Percentiles rank a stretch among this genome's conserved stretches.
phyloP scores from a whole-genome alignment of 2,888 invertebrate species.

The Amblyjoppa fuscipennis region DNA sequence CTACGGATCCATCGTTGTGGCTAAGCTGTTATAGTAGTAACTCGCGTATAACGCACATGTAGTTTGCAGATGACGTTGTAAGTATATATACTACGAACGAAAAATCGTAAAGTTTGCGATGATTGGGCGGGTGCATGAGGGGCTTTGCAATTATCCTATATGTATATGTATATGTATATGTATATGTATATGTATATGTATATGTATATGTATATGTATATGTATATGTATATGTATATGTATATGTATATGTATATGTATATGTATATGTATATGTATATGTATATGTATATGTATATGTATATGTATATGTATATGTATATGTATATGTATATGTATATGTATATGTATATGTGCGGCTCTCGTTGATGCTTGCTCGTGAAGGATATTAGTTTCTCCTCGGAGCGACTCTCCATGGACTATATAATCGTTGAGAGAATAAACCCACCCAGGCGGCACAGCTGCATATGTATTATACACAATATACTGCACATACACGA shows the following conservation, averaged over 20 bases:
- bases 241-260: not conserved
- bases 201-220: not conserved
- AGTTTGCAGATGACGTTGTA: conserved; percentile 17
- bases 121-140: conserved; percentile 61
- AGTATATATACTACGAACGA: conserved; percentile 37
- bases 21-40: not conserved
- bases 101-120: conserved; percentile 69
- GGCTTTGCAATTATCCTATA: conserved; percentile 65
- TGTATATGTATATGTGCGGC: conserved; percentile 20
- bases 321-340: not conserved
- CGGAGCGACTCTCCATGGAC: not conserved
- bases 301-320: not conserved
- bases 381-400: conserved; percentile 42
- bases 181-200: not conserved
- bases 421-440: conserved; percentile 48
- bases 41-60: not conserved
- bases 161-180: not conserved
- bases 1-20: conserved; percentile 9
- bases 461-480: conserved; percentile 52
- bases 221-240: not conserved
- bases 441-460: conserved; percentile 63
- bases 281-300: not conserved
- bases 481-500: conserved; percentile 44
- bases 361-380: conserved; percentile 38
- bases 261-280: not conserved